Percentiles rank a stretch among this genome's conserved stretches.
Evolutionary conservation across 2,797 vertebrate species (phyloP).

Genomic region (Macroramphosus scolopax): DNA sequence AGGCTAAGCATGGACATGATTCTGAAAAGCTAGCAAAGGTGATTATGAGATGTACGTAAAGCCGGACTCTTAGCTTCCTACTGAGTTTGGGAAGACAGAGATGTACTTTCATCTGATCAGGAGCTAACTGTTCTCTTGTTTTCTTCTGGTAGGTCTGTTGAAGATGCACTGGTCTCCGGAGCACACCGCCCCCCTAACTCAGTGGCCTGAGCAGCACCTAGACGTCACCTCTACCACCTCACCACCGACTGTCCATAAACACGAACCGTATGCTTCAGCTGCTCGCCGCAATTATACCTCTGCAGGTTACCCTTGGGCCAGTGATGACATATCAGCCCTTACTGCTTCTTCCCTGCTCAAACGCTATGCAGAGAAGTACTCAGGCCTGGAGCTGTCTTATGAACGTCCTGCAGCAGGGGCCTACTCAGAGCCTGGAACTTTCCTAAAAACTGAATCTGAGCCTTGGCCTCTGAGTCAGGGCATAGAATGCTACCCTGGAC

Average conservation of each 20-base stretch:
- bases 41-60: constrained; percentile 27
- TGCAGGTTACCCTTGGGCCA: constrained; percentile 90
- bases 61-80: no score
- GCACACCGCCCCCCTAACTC: constrained; percentile 90
- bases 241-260: constrained; percentile 86
- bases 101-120: not conserved
- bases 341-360: constrained; percentile 94
- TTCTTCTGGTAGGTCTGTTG: constrained; percentile 80
- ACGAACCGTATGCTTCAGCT: constrained; percentile 81
- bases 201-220: constrained; percentile 98
- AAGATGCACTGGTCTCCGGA: constrained; percentile 99
- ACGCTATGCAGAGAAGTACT: constrained; percentile 95
- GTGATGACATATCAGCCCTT: constrained; percentile 93
- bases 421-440: constrained; percentile 81
- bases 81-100: constrained; percentile 4
- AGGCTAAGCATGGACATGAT: constrained; percentile 42
- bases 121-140: constrained; percentile 19
- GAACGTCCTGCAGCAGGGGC: constrained; percentile 79
- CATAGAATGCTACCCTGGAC: constrained; percentile 80
- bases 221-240: constrained; percentile 95
- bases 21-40: constrained; percentile 31
- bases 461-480: constrained; percentile 83
- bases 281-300: constrained; percentile 82
- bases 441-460: constrained; percentile 87
- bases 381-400: constrained; percentile 86